Percentiles rank a stretch among this genome's conserved stretches.
Conservation (phyloP, 2,888 invertebrate genomes). For the Hetaerina titia region DNA sequence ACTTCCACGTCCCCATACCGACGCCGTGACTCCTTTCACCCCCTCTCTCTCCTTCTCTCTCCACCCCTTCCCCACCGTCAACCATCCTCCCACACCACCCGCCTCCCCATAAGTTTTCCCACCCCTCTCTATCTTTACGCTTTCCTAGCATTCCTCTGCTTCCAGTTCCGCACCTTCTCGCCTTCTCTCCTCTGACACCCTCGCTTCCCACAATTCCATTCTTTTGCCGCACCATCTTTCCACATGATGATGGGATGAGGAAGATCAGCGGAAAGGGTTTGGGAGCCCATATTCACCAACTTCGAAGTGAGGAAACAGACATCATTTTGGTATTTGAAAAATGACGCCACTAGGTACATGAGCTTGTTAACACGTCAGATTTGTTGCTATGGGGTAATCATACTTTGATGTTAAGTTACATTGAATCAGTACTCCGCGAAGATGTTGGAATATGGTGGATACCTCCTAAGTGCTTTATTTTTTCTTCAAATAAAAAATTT, state of each 20-base stretch:
- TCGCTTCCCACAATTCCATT: neutral
- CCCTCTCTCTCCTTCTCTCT: neutral
- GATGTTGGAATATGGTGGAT: no score
- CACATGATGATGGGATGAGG: neutral
- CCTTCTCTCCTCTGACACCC: neutral
- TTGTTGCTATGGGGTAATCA: no score
- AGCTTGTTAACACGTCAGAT: no score
- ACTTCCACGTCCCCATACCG: slow-evolving; percentile 20
- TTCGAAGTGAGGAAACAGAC: neutral
- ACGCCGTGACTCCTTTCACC: neutral
- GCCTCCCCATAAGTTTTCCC: slow-evolving; percentile 2
- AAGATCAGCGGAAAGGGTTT: neutral
- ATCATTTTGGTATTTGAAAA: neutral
- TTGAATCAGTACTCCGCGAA: no score
- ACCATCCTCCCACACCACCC: neutral
- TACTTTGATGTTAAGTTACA: no score
- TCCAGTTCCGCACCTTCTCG: neutral
- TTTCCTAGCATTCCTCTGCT: neutral
- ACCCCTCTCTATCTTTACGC: neutral
- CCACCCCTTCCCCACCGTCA: neutral
- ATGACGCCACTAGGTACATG: no score
- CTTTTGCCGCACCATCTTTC: neutral
- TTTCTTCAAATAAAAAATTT: no score
- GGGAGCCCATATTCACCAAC: neutral
- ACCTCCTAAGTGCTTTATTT: no score